Percentiles rank a stretch among this genome's conserved stretches.
phyloP scores from a whole-genome alignment of 2,113 vertebrate species.

The Coregonus clupeaformis region DNA sequence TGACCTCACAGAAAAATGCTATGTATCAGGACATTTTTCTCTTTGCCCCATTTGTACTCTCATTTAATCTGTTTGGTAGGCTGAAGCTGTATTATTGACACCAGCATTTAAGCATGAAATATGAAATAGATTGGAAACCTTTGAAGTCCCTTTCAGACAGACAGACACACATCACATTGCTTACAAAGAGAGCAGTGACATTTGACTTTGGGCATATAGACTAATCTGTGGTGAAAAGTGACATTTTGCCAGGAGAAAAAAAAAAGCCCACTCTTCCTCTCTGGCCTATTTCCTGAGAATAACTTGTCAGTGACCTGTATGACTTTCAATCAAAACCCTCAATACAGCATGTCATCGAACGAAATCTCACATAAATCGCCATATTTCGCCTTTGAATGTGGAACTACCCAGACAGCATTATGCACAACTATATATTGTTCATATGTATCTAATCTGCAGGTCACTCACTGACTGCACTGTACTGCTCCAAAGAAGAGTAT shows the following conservation, averaged over 20 bases:
- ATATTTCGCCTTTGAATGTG: no score
- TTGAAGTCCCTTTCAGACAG: slow-evolving; percentile 32
- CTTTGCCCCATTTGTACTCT: slow-evolving; percentile 11
- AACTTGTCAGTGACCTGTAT: slow-evolving; percentile 33
- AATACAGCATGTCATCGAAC: neutral
- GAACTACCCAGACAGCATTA: no score
- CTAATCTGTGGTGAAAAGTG: slow-evolving; percentile 35
- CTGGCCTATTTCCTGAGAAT: slow-evolving; percentile 14
- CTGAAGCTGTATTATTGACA: slow-evolving; percentile 31
- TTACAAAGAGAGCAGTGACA: slow-evolving; percentile 1
- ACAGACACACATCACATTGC: slow-evolving; percentile 4
- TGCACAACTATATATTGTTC: no score
- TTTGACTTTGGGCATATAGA: slow-evolving; percentile 47
- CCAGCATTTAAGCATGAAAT: slow-evolving; percentile 28
- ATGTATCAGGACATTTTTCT: slow-evolving; percentile 3
- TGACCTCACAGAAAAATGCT: slow-evolving; percentile 5
- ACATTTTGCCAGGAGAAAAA: slow-evolving; percentile 35
- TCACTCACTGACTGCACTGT: no score
- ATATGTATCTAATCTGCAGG: no score
- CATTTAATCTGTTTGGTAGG: slow-evolving; percentile 18
- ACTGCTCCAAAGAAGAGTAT: no score
- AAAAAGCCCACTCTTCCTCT: slow-evolving; percentile 15
- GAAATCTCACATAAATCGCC: neutral
- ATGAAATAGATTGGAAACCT: slow-evolving; percentile 39
- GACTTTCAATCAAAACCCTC: slow-evolving; percentile 28